phyloP scores from a whole-genome alignment of 2,888 invertebrate species.

The Trachelus iudaicus region DNA sequence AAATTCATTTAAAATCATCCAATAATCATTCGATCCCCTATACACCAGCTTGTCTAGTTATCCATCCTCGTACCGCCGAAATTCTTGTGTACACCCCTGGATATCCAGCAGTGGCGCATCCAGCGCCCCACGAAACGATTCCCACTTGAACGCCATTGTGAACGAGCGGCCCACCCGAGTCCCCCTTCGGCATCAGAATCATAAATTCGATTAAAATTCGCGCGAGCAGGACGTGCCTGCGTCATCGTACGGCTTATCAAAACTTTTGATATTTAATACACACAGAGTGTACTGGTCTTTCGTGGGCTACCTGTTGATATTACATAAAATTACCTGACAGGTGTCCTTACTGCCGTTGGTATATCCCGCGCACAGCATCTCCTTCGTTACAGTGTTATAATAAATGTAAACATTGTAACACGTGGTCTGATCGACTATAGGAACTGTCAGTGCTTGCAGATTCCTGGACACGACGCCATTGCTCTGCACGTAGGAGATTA shows the following conservation, averaged over 20 bases:
- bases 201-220: no score
- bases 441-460: constrained; percentile 25
- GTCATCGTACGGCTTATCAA: no score
- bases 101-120: constrained; percentile 67
- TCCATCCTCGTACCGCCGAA: constrained; percentile 63
- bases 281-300: no score
- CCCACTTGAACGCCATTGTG: constrained; percentile 66
- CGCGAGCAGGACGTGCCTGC: no score
- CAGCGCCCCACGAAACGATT: constrained; percentile 72
- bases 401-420: constrained; percentile 11
- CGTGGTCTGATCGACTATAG: constrained; percentile 29
- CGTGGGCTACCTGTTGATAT: no score
- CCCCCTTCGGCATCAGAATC: constrained; percentile 62
- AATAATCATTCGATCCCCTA: not conserved
- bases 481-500: no score
- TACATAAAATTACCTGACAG: constrained; percentile 67
- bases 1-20: no score
- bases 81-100: constrained; percentile 72
- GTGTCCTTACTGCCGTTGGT: constrained; percentile 70
- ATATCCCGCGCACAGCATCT: constrained; percentile 74
- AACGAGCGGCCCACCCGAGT: constrained; percentile 73
- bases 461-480: not conserved
- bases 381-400: constrained; percentile 63
- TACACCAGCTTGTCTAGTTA: constrained; percentile 56
- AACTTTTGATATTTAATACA: no score